Evolutionary conservation across 53 echinoderm and acorn worm genomes (phyloP).

Genomic region (Crossaster papposus): DNA sequence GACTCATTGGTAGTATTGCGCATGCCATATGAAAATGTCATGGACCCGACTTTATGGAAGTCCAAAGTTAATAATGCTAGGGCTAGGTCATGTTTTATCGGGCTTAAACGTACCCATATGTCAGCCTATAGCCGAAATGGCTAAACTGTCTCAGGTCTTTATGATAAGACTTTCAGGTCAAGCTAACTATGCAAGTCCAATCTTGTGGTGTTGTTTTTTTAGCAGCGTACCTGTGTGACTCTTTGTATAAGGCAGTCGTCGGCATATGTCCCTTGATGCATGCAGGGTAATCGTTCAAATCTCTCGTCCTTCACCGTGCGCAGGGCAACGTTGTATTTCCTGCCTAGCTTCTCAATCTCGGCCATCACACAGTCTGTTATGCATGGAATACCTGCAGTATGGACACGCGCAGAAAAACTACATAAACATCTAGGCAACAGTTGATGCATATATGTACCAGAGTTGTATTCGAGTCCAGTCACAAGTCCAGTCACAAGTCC

Average conservation of each 20-base stretch:
- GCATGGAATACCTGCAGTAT: slow-evolving; percentile 88
- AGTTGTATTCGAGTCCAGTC: no score
- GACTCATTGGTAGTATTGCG: no score
- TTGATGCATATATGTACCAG: neutral
- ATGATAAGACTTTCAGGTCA: neutral
- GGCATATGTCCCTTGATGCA: slow-evolving; percentile 91
- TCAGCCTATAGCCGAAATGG: no score
- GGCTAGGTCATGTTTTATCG: no score
- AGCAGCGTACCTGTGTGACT: slow-evolving; percentile 79
- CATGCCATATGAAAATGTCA: no score
- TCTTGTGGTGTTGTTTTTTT: neutral
- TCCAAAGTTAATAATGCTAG: no score
- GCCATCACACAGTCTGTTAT: slow-evolving; percentile 97
- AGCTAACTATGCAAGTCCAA: neutral
- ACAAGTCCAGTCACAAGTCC: no score
- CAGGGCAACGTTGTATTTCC: slow-evolving; percentile 87
- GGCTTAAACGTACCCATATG: no score
- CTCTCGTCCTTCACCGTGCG: slow-evolving; percentile 83
- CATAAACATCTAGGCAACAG: neutral
- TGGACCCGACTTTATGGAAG: no score
- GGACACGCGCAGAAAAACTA: neutral
- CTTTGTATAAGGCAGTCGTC: slow-evolving; percentile 97
- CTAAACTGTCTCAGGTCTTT: no score
- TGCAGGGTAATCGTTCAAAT: slow-evolving; percentile 93
- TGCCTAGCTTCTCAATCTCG: slow-evolving; percentile 94